Conservation (phyloP, 2,113 vertebrate species). For the Apaloderma vittatum region DNA sequence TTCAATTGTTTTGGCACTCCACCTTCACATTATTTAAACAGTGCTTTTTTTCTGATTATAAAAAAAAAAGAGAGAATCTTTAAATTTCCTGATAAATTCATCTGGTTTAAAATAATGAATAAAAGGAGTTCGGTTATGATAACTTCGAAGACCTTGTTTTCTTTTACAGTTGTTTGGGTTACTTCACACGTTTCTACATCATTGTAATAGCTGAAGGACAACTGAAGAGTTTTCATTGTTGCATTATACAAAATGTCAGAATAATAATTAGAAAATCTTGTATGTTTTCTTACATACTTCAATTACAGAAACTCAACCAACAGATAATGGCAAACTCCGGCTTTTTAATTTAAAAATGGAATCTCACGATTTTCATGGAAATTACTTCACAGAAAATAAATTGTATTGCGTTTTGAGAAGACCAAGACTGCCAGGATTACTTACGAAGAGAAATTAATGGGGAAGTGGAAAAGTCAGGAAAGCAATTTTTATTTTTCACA, state of each 20-base stretch:
- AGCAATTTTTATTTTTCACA: neutral
- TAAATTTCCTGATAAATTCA: neutral
- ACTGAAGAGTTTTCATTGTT: neutral
- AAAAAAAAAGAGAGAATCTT: neutral
- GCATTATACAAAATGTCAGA: neutral
- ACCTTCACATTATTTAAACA: neutral
- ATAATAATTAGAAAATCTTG: neutral
- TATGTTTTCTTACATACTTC: neutral
- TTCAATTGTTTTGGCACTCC: neutral
- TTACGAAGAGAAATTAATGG: neutral
- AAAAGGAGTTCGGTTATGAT: neutral
- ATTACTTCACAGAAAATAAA: neutral
- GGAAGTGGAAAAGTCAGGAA: neutral
- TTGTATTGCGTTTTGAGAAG: neutral
- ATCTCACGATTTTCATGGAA: neutral
- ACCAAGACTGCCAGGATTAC: neutral
- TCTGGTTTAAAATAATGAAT: neutral
- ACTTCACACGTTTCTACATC: neutral
- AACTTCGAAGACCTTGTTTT: neutral
- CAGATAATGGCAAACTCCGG: neutral
- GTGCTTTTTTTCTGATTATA: neutral
- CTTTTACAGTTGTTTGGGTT: neutral
- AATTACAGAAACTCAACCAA: neutral
- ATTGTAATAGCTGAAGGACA: neutral
- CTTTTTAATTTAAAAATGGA: conserved; percentile 4